These are phyloP conservation scores for Drosophila borborema DNA, from an alignment of 2,888 invertebrate species.

Conservation along the genomic window DNA sequence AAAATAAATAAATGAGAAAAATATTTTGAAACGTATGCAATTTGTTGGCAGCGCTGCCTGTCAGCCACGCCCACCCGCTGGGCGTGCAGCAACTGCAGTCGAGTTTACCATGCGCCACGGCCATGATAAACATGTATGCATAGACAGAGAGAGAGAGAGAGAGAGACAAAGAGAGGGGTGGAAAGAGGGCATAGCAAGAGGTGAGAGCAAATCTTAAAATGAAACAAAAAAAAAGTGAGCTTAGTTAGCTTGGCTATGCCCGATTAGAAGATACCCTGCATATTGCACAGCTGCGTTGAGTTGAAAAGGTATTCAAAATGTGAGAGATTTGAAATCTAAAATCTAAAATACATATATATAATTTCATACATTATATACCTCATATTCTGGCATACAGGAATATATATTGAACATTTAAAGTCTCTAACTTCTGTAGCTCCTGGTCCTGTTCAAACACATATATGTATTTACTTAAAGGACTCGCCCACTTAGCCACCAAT, in stretches of 20 bases:
- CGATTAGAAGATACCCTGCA: background rate
- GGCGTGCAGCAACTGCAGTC: constrained; percentile 40
- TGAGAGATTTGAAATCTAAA: too few relatives aligned
- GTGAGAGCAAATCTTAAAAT: constrained; percentile 54
- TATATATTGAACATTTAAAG: background rate
- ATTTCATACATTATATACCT: too few relatives aligned
- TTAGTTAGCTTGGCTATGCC: background rate
- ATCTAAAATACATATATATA: too few relatives aligned
- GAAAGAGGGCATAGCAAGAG: constrained; percentile 1
- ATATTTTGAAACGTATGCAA: constrained; percentile 62
- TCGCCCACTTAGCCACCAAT: too few relatives aligned
- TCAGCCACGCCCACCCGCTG: constrained; percentile 47
- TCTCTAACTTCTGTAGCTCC: too few relatives aligned
- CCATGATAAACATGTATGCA: constrained; percentile 10
- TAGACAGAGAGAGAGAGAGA: background rate
- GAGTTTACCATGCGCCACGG: constrained; percentile 31
- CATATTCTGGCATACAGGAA: too few relatives aligned
- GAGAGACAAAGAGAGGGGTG: background rate
- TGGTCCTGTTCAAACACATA: too few relatives aligned
- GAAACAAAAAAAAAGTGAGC: background rate
- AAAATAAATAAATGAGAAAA: constrained; percentile 26
- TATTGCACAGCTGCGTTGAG: too few relatives aligned
- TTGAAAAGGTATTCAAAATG: too few relatives aligned
- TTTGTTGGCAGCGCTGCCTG: constrained; percentile 48
- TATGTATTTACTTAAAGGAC: too few relatives aligned